A percentile compares a stretch with the other conserved stretches of the same genome.
These are phyloP conservation scores for Halcyon badia DNA, from an alignment of 2,797 vertebrate species.

Conservation along the genomic window DNA sequence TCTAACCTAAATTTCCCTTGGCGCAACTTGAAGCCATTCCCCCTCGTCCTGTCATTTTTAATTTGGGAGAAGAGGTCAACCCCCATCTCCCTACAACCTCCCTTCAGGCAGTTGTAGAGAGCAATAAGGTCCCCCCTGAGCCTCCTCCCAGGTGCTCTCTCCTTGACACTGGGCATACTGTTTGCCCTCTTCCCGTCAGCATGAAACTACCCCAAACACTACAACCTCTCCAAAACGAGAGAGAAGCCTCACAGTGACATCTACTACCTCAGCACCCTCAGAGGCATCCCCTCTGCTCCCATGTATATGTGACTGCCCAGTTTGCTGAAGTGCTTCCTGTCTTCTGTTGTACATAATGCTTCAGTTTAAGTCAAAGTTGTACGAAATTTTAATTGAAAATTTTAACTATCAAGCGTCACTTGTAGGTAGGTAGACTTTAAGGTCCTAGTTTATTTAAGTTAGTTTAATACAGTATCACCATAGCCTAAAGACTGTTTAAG, in stretches of 20 bases:
- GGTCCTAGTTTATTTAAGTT: background rate
- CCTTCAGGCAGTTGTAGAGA: too few species aligned
- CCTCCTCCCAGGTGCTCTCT: background rate
- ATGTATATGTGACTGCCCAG: background rate
- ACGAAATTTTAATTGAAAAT: background rate
- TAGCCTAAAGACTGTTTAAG: background rate
- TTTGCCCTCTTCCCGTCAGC: background rate
- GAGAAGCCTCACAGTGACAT: background rate
- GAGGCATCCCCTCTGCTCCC: background rate
- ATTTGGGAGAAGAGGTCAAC: too few species aligned
- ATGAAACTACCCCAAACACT: background rate
- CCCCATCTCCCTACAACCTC: too few species aligned
- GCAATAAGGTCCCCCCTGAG: too few species aligned
- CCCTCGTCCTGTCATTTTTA: too few species aligned
- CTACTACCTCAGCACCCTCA: background rate
- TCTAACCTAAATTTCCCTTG: too few species aligned
- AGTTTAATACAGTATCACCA: background rate
- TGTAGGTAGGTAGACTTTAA: background rate
- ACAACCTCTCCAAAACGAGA: background rate
- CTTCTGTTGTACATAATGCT: background rate
- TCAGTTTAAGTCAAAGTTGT: background rate
- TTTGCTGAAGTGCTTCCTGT: background rate
- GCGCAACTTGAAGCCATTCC: too few species aligned
- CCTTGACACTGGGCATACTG: background rate
- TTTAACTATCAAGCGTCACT: background rate